Evolutionary conservation across 1,140 invertebrate genomes (phyloP).

Genomic region (Aphaenogaster floridana): DNA sequence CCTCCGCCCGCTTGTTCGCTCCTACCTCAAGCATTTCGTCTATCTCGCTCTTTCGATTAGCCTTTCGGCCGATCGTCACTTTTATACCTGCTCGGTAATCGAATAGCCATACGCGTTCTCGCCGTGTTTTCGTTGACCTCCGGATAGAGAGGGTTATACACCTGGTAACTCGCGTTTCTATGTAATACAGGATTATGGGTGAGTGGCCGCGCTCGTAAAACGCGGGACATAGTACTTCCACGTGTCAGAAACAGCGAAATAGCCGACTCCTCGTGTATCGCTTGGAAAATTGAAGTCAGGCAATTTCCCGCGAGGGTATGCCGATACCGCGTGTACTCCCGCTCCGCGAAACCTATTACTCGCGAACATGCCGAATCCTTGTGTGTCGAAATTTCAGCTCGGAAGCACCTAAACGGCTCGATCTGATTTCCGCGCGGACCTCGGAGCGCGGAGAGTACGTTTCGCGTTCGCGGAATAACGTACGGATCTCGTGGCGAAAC

Average conservation of each 20-base stretch:
- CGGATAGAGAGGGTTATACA: constrained; percentile 8
- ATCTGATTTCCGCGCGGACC: neutral
- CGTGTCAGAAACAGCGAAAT: constrained; percentile 55
- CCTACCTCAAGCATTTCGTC: constrained; percentile 11
- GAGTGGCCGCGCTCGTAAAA: constrained; percentile 45
- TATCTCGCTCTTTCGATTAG: constrained; percentile 49
- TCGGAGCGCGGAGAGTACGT: neutral
- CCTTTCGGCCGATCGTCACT: constrained; percentile 46
- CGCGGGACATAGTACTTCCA: constrained; percentile 6
- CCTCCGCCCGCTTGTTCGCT: neutral
- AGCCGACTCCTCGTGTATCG: constrained; percentile 16
- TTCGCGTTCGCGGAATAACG: neutral
- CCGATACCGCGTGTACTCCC: neutral
- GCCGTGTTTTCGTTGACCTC: constrained; percentile 52
- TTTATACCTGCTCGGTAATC: constrained; percentile 35
- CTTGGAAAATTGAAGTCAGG: constrained; percentile 43
- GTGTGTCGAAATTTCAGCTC: constrained; percentile 1
- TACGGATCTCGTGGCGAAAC: constrained; percentile 2
- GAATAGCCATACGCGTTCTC: constrained; percentile 24
- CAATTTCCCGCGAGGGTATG: constrained; percentile 38
- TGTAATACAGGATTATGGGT: constrained; percentile 48
- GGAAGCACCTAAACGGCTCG: neutral
- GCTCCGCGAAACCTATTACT: constrained; percentile 19
- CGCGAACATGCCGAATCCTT: neutral
- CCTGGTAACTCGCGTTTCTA: constrained; percentile 43